These are phyloP conservation scores for Sylvicapra grimmia DNA, from an alignment of 2,113 vertebrate species.

Conservation along the genomic window DNA sequence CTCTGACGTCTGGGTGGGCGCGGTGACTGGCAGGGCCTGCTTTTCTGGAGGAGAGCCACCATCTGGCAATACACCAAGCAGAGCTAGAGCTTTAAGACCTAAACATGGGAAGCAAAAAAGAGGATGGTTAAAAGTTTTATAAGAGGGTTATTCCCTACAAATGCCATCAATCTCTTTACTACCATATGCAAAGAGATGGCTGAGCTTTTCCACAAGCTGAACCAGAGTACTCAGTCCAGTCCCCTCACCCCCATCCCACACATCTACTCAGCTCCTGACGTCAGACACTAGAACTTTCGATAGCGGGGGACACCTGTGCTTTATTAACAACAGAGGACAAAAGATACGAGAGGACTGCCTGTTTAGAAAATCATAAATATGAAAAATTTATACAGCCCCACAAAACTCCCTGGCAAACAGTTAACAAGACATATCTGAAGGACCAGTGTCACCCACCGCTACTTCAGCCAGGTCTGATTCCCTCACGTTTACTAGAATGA, in stretches of 20 bases:
- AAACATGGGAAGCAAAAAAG: background rate
- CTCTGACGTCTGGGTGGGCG: slow-evolving; percentile 62
- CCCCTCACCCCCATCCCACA: too few species aligned
- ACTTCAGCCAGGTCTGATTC: background rate
- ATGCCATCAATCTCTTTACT: background rate
- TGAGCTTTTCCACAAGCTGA: background rate
- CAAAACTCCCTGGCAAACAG: background rate
- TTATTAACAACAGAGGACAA: background rate
- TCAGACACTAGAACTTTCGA: background rate
- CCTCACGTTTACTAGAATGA: background rate
- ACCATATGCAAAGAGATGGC: background rate
- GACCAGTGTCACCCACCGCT: background rate
- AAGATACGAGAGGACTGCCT: background rate
- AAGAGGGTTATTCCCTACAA: background rate
- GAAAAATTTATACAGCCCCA: background rate
- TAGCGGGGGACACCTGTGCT: background rate
- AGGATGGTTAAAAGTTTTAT: background rate
- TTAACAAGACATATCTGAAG: background rate
- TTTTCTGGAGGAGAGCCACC: slow-evolving; percentile 81
- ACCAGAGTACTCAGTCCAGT: background rate
- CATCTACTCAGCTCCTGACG: background rate
- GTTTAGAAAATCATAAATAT: background rate
- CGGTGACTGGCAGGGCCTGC: slow-evolving; percentile 66
- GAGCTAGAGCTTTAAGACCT: slow-evolving; percentile 91
- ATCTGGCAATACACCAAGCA: slow-evolving; percentile 89